phyloP scores from a whole-genome alignment of 2,797 vertebrate species.

The Prunella strophiata region DNA sequence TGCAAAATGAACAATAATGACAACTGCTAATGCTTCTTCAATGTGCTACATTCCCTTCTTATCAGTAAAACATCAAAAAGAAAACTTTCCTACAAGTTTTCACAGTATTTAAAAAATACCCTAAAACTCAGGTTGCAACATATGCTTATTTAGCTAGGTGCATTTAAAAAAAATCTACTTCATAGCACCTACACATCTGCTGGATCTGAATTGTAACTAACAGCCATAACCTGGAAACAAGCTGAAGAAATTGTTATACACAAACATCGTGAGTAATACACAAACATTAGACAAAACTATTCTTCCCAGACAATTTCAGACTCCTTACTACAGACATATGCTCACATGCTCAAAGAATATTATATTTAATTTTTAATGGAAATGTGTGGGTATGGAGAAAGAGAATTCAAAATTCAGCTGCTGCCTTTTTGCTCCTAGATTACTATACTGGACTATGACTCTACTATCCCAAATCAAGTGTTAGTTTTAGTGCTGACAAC shows the following conservation, averaged over 20 bases:
- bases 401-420: background rate
- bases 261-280: background rate
- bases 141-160: background rate
- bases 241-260: background rate
- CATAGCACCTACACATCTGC: background rate
- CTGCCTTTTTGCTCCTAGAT: background rate
- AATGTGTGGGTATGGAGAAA: rapidly evolving
- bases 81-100: background rate
- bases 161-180: background rate
- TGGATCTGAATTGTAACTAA: background rate
- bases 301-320: background rate
- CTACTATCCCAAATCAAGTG: background rate
- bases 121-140: background rate
- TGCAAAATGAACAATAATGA: background rate
- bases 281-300: background rate
- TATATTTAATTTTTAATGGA: background rate
- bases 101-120: background rate
- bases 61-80: background rate
- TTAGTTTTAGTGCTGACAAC: background rate
- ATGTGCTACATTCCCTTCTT: background rate
- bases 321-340: background rate
- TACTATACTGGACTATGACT: too few relatives aligned
- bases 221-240: background rate
- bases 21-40: background rate
- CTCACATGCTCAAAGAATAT: background rate